Base-by-base conservation (phyloP, 2,797 vertebrate species). In the Sphenopsis melanotis region DNA sequence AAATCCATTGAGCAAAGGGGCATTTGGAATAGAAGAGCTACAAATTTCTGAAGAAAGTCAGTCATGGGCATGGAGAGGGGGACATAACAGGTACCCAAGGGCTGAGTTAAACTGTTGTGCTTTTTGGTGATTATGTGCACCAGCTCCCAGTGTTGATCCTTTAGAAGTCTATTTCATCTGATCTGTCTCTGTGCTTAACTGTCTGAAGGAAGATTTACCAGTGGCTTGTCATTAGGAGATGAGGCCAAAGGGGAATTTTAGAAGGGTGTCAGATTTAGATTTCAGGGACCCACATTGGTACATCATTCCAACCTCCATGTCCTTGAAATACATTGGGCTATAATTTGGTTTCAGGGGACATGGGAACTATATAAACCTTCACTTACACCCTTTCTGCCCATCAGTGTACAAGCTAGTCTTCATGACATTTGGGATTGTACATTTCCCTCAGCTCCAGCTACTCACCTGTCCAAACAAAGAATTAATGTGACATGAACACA, bases 391-490 rank as follows among this genome's bases (percentile, higher is more conserved):
- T 37, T 65, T 92, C 37, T 71, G 23, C 53, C 65, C 32, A 53
- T 81, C 61, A 56, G 7, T 18, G 16, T 72, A 32, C 18, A n/a
- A 3, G 2, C 30, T 37, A 30, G 39, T 55, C n/a, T 64, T 52
- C 2, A 0, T 59, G 49, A 74, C n/a, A 47, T 60, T 91, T 79
- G 56, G 20, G 32, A 12, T 82, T 85, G 60, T 65, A 29, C 0
- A 4, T 78, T 95, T 95, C 53, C 63, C 56, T 96, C 66, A 44
- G n/a, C 66, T 82, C 22, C 44, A 91, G 63, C 63, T 83, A 83
- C 21, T 91, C 34, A 82, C 72, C 60, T 96, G 49, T 82, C 79
- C 69, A 87, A 90, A 87, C 3, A 7, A 89, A 91, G 72, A 96
- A 93, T 94, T 90, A 90, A 83, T 65, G 24, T 83, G 89, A 87